A percentile compares a stretch with the other conserved stretches of the same genome.
These are phyloP conservation scores for Alouatta palliata DNA, from an alignment of 2,113 vertebrate species.

Conservation along the genomic window DNA sequence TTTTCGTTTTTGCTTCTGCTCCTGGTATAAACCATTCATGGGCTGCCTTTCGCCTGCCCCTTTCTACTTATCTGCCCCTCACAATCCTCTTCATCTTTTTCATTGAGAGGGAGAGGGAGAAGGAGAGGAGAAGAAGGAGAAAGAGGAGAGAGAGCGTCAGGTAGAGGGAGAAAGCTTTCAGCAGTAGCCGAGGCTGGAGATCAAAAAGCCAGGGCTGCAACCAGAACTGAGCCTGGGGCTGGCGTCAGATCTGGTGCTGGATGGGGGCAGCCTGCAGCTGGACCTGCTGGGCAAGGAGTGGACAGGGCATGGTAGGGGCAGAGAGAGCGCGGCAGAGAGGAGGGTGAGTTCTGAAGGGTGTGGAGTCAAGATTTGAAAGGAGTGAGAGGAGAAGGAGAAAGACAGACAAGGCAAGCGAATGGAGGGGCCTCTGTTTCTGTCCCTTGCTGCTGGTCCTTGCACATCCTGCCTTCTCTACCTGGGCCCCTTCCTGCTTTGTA, in stretches of 20 bases:
- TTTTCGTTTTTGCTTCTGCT: neutral
- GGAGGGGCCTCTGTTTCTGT: neutral
- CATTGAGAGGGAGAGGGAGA: neutral
- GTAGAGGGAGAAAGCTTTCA: neutral
- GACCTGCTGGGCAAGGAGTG: neutral
- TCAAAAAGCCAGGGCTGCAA: neutral
- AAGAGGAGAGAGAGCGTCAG: no score
- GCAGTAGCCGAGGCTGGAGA: neutral
- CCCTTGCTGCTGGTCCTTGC: neutral
- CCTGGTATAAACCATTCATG: neutral
- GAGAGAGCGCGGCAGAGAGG: neutral
- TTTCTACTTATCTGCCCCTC: neutral
- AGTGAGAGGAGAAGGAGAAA: neutral
- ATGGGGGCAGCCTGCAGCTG: neutral
- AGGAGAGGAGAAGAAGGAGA: neutral
- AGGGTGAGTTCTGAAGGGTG: neutral
- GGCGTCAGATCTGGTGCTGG: fast-evolving
- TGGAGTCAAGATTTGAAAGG: neutral
- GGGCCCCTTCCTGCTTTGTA: neutral
- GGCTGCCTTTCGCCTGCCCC: neutral
- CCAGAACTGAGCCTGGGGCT: neutral
- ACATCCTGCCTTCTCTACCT: neutral
- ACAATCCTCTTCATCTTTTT: neutral
- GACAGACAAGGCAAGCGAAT: fast-evolving
- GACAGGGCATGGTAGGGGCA: fast-evolving